Evolutionary conservation across 2,888 invertebrate species (phyloP).

Genomic region (Cantharis lateralis): DNA sequence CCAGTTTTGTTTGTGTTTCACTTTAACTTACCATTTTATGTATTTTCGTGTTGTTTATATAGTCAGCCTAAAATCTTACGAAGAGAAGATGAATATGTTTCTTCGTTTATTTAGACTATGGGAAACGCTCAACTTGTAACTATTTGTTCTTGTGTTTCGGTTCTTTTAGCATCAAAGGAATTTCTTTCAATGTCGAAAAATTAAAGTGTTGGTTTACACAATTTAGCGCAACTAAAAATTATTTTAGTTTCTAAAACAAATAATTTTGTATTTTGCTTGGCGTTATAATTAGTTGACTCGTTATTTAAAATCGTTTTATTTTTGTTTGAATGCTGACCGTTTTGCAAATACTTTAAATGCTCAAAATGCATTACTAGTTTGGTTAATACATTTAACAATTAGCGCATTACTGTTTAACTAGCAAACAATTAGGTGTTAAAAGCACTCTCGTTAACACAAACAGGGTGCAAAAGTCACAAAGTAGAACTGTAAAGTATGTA

Average conservation of each 20-base stretch:
- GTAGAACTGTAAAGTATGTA: slow-evolving; percentile 17
- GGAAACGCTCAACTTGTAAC: slow-evolving; percentile 38
- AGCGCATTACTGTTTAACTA: slow-evolving; percentile 34
- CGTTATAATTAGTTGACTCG: background rate
- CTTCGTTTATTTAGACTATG: slow-evolving; percentile 32
- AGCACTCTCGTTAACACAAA: slow-evolving; percentile 26
- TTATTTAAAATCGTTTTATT: background rate
- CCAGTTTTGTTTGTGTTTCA: slow-evolving; percentile 35
- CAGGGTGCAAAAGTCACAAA: slow-evolving; percentile 20
- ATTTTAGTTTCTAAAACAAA: slow-evolving; percentile 1
- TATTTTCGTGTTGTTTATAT: slow-evolving; percentile 15
- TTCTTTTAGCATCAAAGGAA: slow-evolving; percentile 33
- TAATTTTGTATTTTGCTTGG: background rate
- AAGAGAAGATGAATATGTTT: slow-evolving; percentile 35
- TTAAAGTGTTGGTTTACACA: background rate
- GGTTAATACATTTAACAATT: slow-evolving; percentile 30
- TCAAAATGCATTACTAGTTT: slow-evolving; percentile 19
- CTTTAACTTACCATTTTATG: slow-evolving; percentile 15
- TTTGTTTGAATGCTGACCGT: background rate
- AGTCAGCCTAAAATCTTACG: slow-evolving; percentile 14
- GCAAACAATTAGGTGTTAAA: slow-evolving; percentile 35
- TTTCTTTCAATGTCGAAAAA: slow-evolving; percentile 5
- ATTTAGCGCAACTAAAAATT: background rate
- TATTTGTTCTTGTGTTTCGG: slow-evolving; percentile 36
- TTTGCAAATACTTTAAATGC: slow-evolving; percentile 7